phyloP scores from a whole-genome alignment of 1,140 invertebrate species.

The Pseudomyrmex concolor region DNA sequence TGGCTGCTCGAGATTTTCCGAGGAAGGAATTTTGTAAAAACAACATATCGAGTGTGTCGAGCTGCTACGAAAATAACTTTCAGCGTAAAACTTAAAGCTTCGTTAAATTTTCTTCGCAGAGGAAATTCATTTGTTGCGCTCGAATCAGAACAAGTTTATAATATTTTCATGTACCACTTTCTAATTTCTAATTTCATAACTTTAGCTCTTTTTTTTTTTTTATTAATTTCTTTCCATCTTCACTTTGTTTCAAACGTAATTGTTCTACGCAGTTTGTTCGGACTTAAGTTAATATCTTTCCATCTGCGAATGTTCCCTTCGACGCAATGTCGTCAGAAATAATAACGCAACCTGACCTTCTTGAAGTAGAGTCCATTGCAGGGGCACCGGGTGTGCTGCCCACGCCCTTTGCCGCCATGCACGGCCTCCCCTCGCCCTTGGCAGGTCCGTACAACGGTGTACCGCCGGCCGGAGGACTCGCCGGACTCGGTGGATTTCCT shows the following conservation, averaged over 20 bases:
- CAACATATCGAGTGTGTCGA: too few relatives aligned
- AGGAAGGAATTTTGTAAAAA: not conserved
- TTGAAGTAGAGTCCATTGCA: constrained; percentile 85
- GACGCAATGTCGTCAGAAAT: constrained; percentile 32
- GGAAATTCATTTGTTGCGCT: too few relatives aligned
- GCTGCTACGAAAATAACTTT: too few relatives aligned
- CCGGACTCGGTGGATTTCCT: constrained; percentile 90
- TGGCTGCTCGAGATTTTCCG: not conserved
- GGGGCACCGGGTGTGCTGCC: constrained; percentile 92
- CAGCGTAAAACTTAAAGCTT: too few relatives aligned
- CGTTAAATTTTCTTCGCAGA: too few relatives aligned
- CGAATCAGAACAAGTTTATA: too few relatives aligned
- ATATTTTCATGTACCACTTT: too few relatives aligned
- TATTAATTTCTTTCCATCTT: too few relatives aligned
- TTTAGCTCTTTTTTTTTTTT: too few relatives aligned
- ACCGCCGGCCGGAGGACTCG: constrained; percentile 89
- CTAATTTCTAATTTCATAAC: too few relatives aligned
- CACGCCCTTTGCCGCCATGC: constrained; percentile 92
- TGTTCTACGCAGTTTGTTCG: too few relatives aligned
- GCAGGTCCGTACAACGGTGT: constrained; percentile 89
- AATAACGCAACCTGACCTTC: constrained; percentile 77
- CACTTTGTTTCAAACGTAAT: too few relatives aligned
- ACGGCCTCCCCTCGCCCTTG: constrained; percentile 89
- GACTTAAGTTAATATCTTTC: not conserved
- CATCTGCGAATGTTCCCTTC: not conserved